Evolutionary conservation across 37 sponge, comb jelly and placozoan species (phyloP), one percentile per base, ranked within the genome.

Genomic region (Haliclona indistincta): DNA sequence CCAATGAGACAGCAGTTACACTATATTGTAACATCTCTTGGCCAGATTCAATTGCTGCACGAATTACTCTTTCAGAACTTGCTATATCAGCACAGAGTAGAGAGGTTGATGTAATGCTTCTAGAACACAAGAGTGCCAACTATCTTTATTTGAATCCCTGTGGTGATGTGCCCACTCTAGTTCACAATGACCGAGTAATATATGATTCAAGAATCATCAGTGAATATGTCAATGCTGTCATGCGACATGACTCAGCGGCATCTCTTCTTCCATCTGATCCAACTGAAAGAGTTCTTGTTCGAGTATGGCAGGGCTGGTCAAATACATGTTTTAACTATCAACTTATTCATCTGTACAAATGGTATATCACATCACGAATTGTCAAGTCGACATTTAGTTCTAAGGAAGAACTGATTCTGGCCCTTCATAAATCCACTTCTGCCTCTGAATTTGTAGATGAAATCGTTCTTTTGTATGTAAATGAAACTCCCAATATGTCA

Each of bases 301-400:
- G 56, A 55, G 26, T 55, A 28, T 55, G 56, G 56, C 56, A 55
- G 56, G 56, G 56, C 4, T 55, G 56, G 56, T 55, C 26, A 28
- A 2, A 5, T 5, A 55, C 56, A 3, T 55, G 56, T 55, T 55
- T 55, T 28, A 55, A 55, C 6, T 55, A 55, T 28, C 56, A 55
- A 5, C 56, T 55, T 23, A 55, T 55, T 55, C 56, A 55, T 5
- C 56, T 55, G 26, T 55, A 55, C 56, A 55, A 55, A 28, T 28
- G 26, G 26, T 55, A 55, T 5, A 5, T 55, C 6, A 23, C 26
- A 23, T 55, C 26, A 28, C 56, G 26, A 3, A 5, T 55, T 28
- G 26, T 55, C 26, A 2, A 55, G 2, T 23, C 56, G 26, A 55
- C 3, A 28, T 55, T 55, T 55, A 28, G 26, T 5, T 55, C 6